Evolutionary conservation across 2,113 vertebrate species (phyloP).

Genomic region (Calypte anna): DNA sequence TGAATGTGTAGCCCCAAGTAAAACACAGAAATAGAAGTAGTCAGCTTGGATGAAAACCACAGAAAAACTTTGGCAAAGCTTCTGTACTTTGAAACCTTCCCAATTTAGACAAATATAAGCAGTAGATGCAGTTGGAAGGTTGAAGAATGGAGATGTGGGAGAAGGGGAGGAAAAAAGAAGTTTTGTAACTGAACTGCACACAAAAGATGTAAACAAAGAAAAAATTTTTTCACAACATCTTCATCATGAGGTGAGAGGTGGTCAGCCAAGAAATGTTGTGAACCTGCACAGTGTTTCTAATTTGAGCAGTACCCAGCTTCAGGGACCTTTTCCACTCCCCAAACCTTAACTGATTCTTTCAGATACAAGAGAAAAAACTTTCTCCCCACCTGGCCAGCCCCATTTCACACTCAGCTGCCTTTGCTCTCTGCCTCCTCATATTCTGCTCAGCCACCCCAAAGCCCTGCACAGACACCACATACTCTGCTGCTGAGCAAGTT

Average conservation of each 20-base stretch:
- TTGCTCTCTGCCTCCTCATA: neutral
- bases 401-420: neutral
- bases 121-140: neutral
- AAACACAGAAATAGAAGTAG: slow-evolving; percentile 39
- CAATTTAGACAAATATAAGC: neutral
- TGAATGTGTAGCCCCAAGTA: neutral
- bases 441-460: neutral
- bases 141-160: neutral
- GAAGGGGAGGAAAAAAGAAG: neutral
- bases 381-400: neutral
- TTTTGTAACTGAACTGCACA: neutral
- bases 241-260: neutral
- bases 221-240: neutral
- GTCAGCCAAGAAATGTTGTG: neutral
- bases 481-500: rapidly evolving
- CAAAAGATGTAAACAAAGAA: neutral
- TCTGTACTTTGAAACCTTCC: slow-evolving; percentile 7
- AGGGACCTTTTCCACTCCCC: neutral
- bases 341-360: neutral
- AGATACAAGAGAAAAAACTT: neutral
- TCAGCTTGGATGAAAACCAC: slow-evolving; percentile 23
- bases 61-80: neutral
- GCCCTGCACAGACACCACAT: rapidly evolving
- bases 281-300: neutral
- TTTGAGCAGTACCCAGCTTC: neutral